Evolutionary conservation across 2,888 invertebrate genomes (phyloP).

Genomic region (Temnothorax unifasciatus): DNA sequence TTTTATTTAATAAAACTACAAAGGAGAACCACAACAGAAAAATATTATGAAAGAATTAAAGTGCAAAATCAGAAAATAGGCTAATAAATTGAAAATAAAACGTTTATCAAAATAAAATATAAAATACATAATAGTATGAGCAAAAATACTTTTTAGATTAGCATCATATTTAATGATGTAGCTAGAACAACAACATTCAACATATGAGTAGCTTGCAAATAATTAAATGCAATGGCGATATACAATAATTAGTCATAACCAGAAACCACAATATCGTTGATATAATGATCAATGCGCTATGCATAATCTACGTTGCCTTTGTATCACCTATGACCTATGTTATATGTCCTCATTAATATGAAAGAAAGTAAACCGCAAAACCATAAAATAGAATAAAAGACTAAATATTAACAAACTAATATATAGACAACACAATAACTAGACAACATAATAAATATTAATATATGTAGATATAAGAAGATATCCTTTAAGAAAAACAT

Average conservation of each 20-base stretch:
- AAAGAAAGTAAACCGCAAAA: not conserved
- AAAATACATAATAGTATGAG: not conserved
- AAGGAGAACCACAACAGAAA: not conserved
- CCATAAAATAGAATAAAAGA: not conserved
- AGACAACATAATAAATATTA: not conserved
- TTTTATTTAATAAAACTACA: not conserved
- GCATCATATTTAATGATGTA: slow-evolving; percentile 2
- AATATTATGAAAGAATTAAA: not conserved
- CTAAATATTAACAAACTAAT: not conserved
- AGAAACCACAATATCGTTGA: slow-evolving; percentile 12
- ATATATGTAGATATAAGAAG: not conserved
- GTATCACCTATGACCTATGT: not conserved
- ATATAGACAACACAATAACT: too few relatives aligned
- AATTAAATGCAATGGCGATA: not conserved
- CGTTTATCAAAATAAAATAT: not conserved
- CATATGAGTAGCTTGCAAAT: not conserved
- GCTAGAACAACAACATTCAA: not conserved
- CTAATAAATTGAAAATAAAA: not conserved
- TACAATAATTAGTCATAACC: slow-evolving; percentile 4
- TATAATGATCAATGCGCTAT: slow-evolving; percentile 1
- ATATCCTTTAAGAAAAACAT: not conserved
- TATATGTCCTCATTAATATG: not conserved
- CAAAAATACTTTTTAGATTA: not conserved
- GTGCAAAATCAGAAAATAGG: not conserved
- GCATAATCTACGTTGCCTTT: slow-evolving; percentile 8